Conservation (phyloP, 2,888 invertebrate genomes). For the Drosophila ustulata region DNA sequence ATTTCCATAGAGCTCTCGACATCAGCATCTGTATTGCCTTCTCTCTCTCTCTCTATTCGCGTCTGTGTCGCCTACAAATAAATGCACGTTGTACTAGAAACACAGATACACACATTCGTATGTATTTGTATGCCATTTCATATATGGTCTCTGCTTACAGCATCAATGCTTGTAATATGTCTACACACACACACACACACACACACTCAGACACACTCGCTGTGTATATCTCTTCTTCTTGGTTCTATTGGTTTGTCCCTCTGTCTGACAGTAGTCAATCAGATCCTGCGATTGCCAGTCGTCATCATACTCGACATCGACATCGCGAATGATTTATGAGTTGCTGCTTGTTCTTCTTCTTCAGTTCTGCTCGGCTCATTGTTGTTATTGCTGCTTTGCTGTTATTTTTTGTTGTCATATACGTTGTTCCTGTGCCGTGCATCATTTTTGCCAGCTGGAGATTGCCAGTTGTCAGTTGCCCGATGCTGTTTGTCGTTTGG, state of each 20-base stretch:
- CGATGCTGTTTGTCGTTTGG: slow-evolving; percentile 16
- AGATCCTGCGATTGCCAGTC: slow-evolving; percentile 74
- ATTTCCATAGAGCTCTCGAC: slow-evolving; percentile 44
- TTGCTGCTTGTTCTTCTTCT: slow-evolving; percentile 35
- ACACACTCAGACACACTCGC: background rate
- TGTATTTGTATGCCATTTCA: slow-evolving; percentile 40
- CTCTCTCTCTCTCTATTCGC: slow-evolving; percentile 14
- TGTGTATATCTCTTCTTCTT: background rate
- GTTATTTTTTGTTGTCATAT: slow-evolving; percentile 12
- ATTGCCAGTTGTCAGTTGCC: slow-evolving; percentile 31
- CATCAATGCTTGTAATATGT: slow-evolving; percentile 39
- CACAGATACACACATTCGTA: slow-evolving; percentile 11
- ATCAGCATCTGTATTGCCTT: slow-evolving; percentile 19
- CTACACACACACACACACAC: slow-evolving; percentile 7
- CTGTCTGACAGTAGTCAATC: slow-evolving; percentile 75
- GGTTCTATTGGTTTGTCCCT: slow-evolving; percentile 31
- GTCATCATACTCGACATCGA: slow-evolving; percentile 78
- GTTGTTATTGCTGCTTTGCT: slow-evolving; percentile 20
- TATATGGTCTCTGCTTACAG: slow-evolving; percentile 45
- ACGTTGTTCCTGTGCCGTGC: slow-evolving; percentile 27
- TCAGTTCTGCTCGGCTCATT: background rate
- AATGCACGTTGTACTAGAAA: slow-evolving; percentile 57
- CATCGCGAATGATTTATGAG: slow-evolving; percentile 76
- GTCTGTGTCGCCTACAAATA: slow-evolving; percentile 60
- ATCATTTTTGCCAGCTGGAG: slow-evolving; percentile 12